Evolutionary conservation across 2,797 vertebrate genomes (phyloP), one percentile per base, ranked within the genome.

Genomic region (Balearica regulorum): DNA sequence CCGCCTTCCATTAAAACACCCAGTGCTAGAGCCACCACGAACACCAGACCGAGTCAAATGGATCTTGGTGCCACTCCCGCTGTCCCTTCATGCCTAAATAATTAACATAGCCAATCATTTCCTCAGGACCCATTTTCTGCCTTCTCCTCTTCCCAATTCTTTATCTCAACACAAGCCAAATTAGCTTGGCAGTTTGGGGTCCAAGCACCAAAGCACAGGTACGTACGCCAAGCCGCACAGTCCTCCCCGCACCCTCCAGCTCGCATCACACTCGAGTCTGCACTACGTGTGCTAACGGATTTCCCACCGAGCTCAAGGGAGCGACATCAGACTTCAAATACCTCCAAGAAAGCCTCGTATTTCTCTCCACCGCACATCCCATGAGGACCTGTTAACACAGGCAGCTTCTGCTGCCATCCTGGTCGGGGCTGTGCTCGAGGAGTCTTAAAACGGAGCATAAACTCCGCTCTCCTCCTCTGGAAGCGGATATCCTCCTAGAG

Each of bases 381-480:
- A 54, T 0, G 82, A 89, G 92, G 75, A 58, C 83, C 68, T 73
- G 78, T 72, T 83, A 83, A 65, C 61, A 51, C 31, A 89, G 41
- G 71, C 78, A 60, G 86, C 75, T 91, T 72, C 86, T 78, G 76
- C 70, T 87, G 81, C 89, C 82, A 58, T 78, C 81, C 65, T 54
- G 68, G 48, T 24, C 0, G 4, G 64, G 81, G 54, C 70, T 82
- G 81, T 55, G 80, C 62, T 91, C 3, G 4, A 93, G 73, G 75
- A 95, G 81, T 55, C 87, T 95, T 97, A 93, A 96, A 96, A 97
- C 0, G 43, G 92, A 96, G 92, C 84, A 97, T 97, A 95, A 97
- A 94, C 76, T 94, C 75, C 90, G 78, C 57, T 76, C 49, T 94
- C 68, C 76, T 93, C 82, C 82, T 33, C 79, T 90, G 68, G 83